Base-by-base conservation (phyloP, 2,797 vertebrate genomes). In the Pantherophis vulpinus region DNA sequence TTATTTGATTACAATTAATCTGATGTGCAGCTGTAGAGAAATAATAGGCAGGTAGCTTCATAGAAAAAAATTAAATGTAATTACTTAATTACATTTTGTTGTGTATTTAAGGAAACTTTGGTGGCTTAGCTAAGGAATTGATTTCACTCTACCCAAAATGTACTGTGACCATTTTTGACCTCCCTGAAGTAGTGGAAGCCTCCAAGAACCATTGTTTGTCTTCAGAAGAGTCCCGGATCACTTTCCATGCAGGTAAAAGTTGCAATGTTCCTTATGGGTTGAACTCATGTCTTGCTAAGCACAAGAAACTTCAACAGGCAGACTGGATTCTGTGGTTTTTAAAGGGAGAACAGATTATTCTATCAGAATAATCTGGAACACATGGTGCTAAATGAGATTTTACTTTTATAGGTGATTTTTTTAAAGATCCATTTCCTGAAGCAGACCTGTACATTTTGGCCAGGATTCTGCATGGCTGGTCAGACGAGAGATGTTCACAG, bases 381-480 rank as follows among this genome's bases (percentile, higher is more conserved):
- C 5, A 16, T 29, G 10, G 70, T 87, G 58, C 12, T 92, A 91
- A 16, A 91, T n/a, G 8, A 5, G 2, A 13, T 0, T 1, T 18
- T 60, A 8, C 32, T 91, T 91, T 89, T 93, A 32, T 90, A 99
- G 98, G 98, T 66, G 98, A 99, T 94, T 99, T 99, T 95, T 99
- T 99, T 95, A 97, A 96, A 32, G 98, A 98, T 93, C 93, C 95
- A 3, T 95, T 99, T 70, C 98, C 98, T 1, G 97, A 98, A 88
- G 98, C 98, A 13, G 98, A 98, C 91, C 97, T 99, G 54, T 99
- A 98, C 95, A 96, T 99, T 96, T 97, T 99, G 74, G 98, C 98
- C 61, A 97, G 98, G 96, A 97, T 98, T 94, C 96, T 99, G 86
- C 98, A 99, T 0, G 98, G 98, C 90, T 99, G 98, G 98, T 96